Base-by-base conservation (phyloP, 53 echinoderm and acorn worm species). In the Hippasteria phrygiana region DNA sequence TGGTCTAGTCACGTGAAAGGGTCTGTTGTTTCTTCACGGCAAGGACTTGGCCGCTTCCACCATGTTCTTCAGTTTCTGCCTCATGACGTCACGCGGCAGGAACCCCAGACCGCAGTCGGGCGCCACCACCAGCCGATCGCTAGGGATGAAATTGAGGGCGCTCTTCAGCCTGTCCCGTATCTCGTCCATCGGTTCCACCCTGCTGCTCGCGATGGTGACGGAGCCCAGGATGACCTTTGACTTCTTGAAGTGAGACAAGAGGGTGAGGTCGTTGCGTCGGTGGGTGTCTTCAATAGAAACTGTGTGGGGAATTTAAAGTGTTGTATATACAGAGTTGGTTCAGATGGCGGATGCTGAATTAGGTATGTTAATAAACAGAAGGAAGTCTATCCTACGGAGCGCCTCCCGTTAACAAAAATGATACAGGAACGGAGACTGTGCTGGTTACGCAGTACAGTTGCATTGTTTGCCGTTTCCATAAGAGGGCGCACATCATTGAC, bases 211-310 rank as follows among this genome's bases (percentile, higher is more conserved):
- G 33, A 95, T 74, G 43, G 93, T 65, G 0, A 95, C 88, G 51
- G 88, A 88, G 13, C 95, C 95, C 17, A 95, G 78, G 46, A 95
- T 79, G 79, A 95, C 43, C 20, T 67, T 95, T 48, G 91, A 74
- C 72, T 59, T 90, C 63, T 93, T 90, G 71, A 95, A 94, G 9
- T 62, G 83, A 26, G 91, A 77, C 32, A 95, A 62, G 5, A 95
- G 80, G 16, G 73, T 43, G 8, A 93, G 80, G 62, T 92, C 93
- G 67, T 95, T 95, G 6, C 80, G 74, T 29, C 92, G 88, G 32
- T 95, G 93, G 0, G 95, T 78, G 75, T 95, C 95, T 63, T 95
- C 95, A 5, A 95, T 90, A 18, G 95, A 95, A 88, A 95, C 93
- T 93, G 70, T 16, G 39, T 20, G 17, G 76, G 4, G 73, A 33